Conservation (phyloP, 92 coral and sea anemone genomes). For the Porites evermanni region DNA sequence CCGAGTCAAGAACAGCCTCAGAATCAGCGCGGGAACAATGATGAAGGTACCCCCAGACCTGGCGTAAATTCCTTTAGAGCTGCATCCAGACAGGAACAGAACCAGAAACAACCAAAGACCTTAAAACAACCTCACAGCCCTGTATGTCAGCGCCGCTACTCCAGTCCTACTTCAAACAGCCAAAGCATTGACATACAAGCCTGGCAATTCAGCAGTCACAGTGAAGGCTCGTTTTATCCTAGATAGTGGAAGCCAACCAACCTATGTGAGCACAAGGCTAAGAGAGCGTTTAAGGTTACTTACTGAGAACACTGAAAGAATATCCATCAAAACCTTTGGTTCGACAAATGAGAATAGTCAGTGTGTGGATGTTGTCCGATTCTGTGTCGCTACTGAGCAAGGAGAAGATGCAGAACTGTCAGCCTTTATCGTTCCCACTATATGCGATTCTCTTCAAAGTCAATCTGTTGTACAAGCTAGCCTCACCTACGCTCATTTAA, state of each 20-base stretch:
- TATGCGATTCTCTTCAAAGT: not conserved
- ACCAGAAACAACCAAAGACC: not conserved
- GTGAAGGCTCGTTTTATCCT: slow-evolving; percentile 45
- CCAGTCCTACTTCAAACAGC: slow-evolving; percentile 59
- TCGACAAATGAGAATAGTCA: slow-evolving; percentile 33
- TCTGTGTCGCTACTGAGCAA: slow-evolving; percentile 29
- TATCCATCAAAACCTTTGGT: slow-evolving; percentile 62
- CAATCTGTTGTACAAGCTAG: slow-evolving; percentile 1
- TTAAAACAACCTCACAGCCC: slow-evolving; percentile 16
- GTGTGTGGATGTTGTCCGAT: slow-evolving; percentile 42
- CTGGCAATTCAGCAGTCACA: not conserved
- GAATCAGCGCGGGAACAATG: too few species aligned
- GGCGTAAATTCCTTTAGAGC: not conserved
- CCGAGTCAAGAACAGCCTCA: too few species aligned
- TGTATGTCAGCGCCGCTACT: slow-evolving; percentile 38
- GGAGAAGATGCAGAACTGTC: slow-evolving; percentile 8
- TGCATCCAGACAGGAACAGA: not conserved
- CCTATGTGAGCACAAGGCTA: slow-evolving; percentile 34
- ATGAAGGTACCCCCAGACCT: not conserved
- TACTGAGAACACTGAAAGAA: slow-evolving; percentile 30
- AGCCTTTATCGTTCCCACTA: slow-evolving; percentile 11
- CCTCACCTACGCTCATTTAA: not conserved
- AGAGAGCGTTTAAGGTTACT: slow-evolving; percentile 24
- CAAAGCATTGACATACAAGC: slow-evolving; percentile 7
- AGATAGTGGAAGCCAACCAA: slow-evolving; percentile 60